Evolutionary conservation across 2,888 invertebrate genomes (phyloP).

Genomic region (Cristatella mucedo): DNA sequence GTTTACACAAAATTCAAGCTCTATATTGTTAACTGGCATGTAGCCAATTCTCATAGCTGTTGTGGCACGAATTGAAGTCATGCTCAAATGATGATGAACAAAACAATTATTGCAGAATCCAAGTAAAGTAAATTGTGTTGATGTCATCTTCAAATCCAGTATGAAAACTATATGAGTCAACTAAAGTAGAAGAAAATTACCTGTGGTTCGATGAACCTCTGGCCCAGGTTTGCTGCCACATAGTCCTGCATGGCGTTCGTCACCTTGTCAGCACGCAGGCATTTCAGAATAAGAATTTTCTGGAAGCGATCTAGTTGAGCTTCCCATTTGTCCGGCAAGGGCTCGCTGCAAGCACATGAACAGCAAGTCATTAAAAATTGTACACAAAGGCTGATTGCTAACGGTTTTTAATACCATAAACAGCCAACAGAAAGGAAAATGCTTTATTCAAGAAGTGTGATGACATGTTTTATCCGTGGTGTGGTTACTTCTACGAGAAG

Average conservation of each 20-base stretch:
- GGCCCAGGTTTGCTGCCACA: slow-evolving; percentile 35
- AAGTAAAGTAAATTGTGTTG: too few relatives aligned
- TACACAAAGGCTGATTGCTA: not conserved
- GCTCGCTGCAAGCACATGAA: slow-evolving; percentile 27
- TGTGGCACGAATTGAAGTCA: too few relatives aligned
- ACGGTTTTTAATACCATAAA: not conserved
- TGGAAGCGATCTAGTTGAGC: slow-evolving; percentile 33
- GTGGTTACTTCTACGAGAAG: too few relatives aligned
- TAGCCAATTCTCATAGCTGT: too few relatives aligned
- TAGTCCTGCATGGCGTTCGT: slow-evolving; percentile 43
- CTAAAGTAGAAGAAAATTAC: slow-evolving; percentile 15
- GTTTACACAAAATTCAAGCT: too few relatives aligned
- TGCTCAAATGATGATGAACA: too few relatives aligned
- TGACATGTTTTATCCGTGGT: too few relatives aligned
- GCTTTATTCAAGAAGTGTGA: not conserved
- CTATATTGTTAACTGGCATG: too few relatives aligned
- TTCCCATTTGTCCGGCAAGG: slow-evolving; percentile 33
- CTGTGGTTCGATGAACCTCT: slow-evolving; percentile 40
- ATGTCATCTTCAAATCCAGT: too few relatives aligned
- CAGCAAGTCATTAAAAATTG: not conserved
- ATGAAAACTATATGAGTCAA: not conserved
- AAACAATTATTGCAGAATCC: too few relatives aligned
- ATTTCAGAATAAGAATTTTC: slow-evolving; percentile 34
- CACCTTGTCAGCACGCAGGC: slow-evolving; percentile 37
- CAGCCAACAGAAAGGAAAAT: not conserved